phyloP scores from a whole-genome alignment of 2,888 invertebrate species.

The Metellina segmentata region DNA sequence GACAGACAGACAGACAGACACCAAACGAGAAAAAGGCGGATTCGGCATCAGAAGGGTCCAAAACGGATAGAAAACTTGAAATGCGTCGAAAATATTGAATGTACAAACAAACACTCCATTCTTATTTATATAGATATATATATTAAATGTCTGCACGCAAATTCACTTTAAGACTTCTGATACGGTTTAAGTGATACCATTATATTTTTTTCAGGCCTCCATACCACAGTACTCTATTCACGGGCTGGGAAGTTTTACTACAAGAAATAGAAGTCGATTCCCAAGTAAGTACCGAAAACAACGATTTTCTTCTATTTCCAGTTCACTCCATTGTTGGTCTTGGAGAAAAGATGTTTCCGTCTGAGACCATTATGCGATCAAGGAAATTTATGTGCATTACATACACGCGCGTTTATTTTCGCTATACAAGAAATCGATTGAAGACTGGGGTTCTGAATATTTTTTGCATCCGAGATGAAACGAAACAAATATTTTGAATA shows the following conservation, averaged over 20 bases:
- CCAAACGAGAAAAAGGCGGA: too few relatives aligned
- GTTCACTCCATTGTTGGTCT: too few relatives aligned
- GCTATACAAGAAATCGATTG: background rate
- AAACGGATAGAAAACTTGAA: too few relatives aligned
- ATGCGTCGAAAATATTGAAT: too few relatives aligned
- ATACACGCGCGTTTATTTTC: background rate
- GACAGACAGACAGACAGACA: too few relatives aligned
- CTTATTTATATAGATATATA: too few relatives aligned
- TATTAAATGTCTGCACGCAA: too few relatives aligned
- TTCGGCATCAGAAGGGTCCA: too few relatives aligned
- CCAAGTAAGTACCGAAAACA: slow-evolving; percentile 76
- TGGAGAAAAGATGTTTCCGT: background rate
- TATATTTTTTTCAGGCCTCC: slow-evolving; percentile 84
- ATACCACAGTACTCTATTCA: slow-evolving; percentile 90
- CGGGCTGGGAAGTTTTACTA: slow-evolving; percentile 93
- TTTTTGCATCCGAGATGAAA: background rate
- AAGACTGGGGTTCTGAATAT: background rate
- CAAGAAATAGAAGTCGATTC: slow-evolving; percentile 95
- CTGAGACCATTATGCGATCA: background rate
- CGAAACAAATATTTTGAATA: background rate
- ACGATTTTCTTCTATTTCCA: background rate
- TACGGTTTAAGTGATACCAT: too few relatives aligned
- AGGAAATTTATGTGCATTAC: background rate
- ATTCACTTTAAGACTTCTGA: too few relatives aligned
- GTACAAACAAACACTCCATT: too few relatives aligned